phyloP scores from a whole-genome alignment of 2,797 vertebrate species.

The Melanotaenia parkinsoni region DNA sequence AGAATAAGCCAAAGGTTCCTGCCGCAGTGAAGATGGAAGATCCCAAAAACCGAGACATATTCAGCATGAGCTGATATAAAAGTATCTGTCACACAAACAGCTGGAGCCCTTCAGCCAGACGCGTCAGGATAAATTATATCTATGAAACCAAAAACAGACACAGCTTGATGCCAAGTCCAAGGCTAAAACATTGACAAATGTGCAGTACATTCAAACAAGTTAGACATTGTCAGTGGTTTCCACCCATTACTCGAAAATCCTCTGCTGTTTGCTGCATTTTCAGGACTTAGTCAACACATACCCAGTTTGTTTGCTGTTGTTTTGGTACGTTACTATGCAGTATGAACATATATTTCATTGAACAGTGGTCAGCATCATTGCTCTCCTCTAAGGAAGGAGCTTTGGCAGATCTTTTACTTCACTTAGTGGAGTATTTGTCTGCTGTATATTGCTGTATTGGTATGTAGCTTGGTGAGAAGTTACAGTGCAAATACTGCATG shows the following conservation, averaged over 20 bases:
- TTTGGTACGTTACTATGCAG: not conserved
- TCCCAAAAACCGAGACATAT: slow-evolving; percentile 58
- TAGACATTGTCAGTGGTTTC: slow-evolving; percentile 65
- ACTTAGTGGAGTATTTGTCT: not conserved
- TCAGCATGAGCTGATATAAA: slow-evolving; percentile 70
- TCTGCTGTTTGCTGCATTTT: not conserved
- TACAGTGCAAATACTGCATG: too few species aligned
- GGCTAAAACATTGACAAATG: slow-evolving; percentile 75
- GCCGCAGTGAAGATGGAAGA: slow-evolving; percentile 58
- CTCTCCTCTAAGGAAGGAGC: not conserved
- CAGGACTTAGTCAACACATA: slow-evolving; percentile 8
- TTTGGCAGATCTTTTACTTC: not conserved
- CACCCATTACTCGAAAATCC: slow-evolving; percentile 21
- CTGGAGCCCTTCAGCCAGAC: slow-evolving; percentile 74
- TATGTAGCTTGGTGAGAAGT: not conserved
- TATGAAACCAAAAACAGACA: slow-evolving; percentile 74
- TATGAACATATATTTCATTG: not conserved
- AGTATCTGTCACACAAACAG: slow-evolving; percentile 76
- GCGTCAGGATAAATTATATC: slow-evolving; percentile 75
- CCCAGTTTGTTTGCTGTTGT: not conserved
- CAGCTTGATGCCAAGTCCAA: slow-evolving; percentile 68
- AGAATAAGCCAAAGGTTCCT: slow-evolving; percentile 55
- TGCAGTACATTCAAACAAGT: slow-evolving; percentile 66
- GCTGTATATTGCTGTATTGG: not conserved
- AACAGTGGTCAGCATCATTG: not conserved